Conservation (phyloP, 1,140 invertebrate species). For the Trichomalopsis sarcophagae region DNA sequence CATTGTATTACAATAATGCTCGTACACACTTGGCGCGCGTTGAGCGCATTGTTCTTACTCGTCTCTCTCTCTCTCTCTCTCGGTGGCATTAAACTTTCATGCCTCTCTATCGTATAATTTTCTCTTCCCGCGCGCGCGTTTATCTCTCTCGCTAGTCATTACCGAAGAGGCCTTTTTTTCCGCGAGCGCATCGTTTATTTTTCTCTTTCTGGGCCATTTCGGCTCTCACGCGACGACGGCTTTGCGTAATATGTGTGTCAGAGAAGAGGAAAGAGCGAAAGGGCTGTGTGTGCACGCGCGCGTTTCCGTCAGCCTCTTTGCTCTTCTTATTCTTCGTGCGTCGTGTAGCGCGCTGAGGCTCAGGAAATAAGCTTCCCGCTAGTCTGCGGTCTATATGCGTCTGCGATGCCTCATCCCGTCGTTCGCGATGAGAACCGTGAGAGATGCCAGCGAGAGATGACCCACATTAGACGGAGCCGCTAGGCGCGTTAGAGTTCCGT, state of each 20-base stretch:
- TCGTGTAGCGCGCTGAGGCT: background rate
- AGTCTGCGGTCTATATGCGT: background rate
- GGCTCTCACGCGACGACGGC: constrained; percentile 8
- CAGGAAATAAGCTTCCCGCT: constrained; percentile 39
- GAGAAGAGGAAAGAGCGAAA: background rate
- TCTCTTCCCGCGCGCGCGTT: constrained; percentile 16
- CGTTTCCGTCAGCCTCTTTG: background rate
- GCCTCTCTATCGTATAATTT: constrained; percentile 26
- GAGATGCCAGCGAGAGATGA: background rate
- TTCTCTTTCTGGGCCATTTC: constrained; percentile 12
- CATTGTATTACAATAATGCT: background rate
- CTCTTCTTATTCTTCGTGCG: constrained; percentile 6
- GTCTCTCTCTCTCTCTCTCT: background rate
- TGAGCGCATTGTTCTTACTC: constrained; percentile 30
- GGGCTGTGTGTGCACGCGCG: background rate
- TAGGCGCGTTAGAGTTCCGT: background rate
- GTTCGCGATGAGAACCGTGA: constrained; percentile 12
- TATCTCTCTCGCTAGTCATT: constrained; percentile 34
- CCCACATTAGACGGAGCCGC: background rate
- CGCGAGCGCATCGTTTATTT: background rate
- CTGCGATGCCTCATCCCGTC: background rate
- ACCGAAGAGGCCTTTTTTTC: constrained; percentile 23
- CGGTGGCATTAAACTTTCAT: constrained; percentile 34
- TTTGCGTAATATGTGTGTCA: constrained; percentile 33
- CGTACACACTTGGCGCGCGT: constrained; percentile 7